phyloP scores from a whole-genome alignment of 2,797 vertebrate genomes.

The Acipenser oxyrinchus region DNA sequence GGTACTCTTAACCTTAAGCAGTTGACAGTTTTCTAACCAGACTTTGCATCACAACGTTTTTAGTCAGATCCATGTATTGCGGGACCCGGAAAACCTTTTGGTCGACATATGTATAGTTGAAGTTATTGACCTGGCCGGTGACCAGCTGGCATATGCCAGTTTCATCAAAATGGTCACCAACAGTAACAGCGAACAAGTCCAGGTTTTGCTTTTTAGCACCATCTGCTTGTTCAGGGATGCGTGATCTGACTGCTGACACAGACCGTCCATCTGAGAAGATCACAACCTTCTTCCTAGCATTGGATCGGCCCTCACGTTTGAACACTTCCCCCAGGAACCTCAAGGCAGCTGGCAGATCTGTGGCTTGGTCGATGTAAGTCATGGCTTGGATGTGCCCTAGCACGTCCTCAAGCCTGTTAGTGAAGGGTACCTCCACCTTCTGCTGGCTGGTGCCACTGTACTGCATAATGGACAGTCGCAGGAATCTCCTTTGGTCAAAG shows the following conservation, averaged over 20 bases:
- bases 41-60: slow-evolving; percentile 21
- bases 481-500: slow-evolving; percentile 12
- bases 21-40: slow-evolving; percentile 25
- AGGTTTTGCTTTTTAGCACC: slow-evolving; percentile 12
- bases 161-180: slow-evolving; percentile 27
- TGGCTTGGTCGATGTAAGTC: slow-evolving; percentile 25
- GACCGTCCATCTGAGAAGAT: slow-evolving; percentile 31
- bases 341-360: slow-evolving; percentile 28
- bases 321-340: slow-evolving; percentile 18
- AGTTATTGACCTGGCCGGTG: slow-evolving; percentile 22
- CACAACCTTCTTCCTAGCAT: slow-evolving; percentile 25
- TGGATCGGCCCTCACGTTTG: slow-evolving; percentile 15
- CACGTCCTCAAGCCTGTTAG: slow-evolving; percentile 12
- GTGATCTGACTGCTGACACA: slow-evolving; percentile 12
- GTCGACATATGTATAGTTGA: slow-evolving; percentile 24
- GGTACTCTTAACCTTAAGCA: slow-evolving; percentile 7
- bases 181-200: slow-evolving; percentile 24
- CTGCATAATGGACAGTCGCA: slow-evolving; percentile 26
- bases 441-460: slow-evolving; percentile 24
- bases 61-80: slow-evolving; percentile 24
- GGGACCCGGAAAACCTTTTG: slow-evolving; percentile 19
- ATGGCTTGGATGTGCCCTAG: neutral
- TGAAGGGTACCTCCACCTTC: slow-evolving; percentile 26
- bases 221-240: slow-evolving; percentile 19
- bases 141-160: slow-evolving; percentile 28